Conservation (phyloP, 2,113 vertebrate species). For the Alethe diademata region DNA sequence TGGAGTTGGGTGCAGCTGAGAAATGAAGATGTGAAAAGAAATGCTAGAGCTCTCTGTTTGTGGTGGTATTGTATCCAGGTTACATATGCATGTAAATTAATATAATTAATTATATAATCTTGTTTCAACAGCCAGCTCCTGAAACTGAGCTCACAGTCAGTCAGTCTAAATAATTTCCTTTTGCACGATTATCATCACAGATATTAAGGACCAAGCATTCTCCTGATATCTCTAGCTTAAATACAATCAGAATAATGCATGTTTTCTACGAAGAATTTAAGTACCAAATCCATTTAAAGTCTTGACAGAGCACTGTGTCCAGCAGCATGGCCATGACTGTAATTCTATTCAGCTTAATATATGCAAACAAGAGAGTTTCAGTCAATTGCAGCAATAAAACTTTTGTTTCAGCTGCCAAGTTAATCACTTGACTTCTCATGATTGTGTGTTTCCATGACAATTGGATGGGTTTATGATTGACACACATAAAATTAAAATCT, state of each 20-base stretch:
- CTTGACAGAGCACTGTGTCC: conserved; percentile 39
- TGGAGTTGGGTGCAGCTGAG: background rate
- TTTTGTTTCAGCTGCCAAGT: conserved; percentile 33
- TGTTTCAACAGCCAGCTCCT: background rate
- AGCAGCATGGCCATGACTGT: conserved; percentile 67
- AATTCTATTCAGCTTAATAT: conserved; percentile 44
- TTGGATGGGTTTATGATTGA: conserved; percentile 34
- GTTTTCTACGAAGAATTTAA: background rate
- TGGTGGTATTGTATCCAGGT: background rate
- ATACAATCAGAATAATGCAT: conserved; percentile 1
- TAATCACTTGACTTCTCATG: conserved; percentile 34
- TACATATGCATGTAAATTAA: background rate
- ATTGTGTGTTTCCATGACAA: conserved; percentile 38
- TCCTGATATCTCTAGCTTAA: background rate
- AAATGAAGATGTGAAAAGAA: background rate
- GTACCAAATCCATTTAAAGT: conserved; percentile 5
- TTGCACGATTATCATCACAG: background rate
- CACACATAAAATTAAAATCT: background rate
- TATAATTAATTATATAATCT: background rate
- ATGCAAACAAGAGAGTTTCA: conserved; percentile 68
- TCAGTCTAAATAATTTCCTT: background rate
- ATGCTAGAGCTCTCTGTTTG: background rate
- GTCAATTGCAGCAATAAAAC: conserved; percentile 68
- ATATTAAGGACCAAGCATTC: background rate
- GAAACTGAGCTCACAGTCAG: background rate